Conservation (phyloP, 2,888 invertebrate species). For the Stegana nigrithorax region DNA sequence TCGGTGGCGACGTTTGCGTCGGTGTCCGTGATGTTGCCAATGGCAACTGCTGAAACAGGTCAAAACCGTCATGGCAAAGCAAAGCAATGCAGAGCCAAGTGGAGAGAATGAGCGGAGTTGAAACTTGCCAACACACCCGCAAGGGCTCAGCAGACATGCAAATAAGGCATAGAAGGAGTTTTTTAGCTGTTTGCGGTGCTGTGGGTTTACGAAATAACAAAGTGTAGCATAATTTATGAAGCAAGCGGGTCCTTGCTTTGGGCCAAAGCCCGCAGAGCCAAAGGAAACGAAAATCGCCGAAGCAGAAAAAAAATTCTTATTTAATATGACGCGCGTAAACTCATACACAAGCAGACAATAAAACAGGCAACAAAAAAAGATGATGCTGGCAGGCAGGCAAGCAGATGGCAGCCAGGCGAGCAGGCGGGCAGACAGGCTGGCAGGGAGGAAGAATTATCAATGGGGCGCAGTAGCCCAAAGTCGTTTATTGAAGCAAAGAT, state of each 20-base stretch:
- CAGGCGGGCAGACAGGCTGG: not conserved
- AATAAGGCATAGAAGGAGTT: not conserved
- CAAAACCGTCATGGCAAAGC: too few relatives aligned
- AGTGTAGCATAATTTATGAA: constrained; percentile 43
- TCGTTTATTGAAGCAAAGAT: too few relatives aligned
- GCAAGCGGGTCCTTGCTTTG: constrained; percentile 11
- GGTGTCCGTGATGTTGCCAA: too few relatives aligned
- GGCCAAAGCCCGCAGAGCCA: too few relatives aligned
- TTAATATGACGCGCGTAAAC: constrained; percentile 36
- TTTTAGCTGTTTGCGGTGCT: not conserved
- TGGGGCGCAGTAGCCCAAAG: too few relatives aligned
- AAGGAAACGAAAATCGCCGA: constrained; percentile 12
- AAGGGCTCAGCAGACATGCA: not conserved
- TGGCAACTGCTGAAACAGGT: too few relatives aligned
- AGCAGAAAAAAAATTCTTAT: constrained; percentile 37
- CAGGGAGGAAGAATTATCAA: too few relatives aligned
- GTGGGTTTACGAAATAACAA: constrained; percentile 37
- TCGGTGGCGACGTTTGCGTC: too few relatives aligned
- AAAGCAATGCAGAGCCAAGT: not conserved
- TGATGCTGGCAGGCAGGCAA: too few relatives aligned
- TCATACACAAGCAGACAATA: constrained; percentile 25
- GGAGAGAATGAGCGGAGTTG: not conserved
- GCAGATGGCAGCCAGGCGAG: not conserved
- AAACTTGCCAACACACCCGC: not conserved
- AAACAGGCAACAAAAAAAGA: constrained; percentile 6